Conservation (phyloP, 2,113 vertebrate genomes). For the Oenanthe melanoleuca region DNA sequence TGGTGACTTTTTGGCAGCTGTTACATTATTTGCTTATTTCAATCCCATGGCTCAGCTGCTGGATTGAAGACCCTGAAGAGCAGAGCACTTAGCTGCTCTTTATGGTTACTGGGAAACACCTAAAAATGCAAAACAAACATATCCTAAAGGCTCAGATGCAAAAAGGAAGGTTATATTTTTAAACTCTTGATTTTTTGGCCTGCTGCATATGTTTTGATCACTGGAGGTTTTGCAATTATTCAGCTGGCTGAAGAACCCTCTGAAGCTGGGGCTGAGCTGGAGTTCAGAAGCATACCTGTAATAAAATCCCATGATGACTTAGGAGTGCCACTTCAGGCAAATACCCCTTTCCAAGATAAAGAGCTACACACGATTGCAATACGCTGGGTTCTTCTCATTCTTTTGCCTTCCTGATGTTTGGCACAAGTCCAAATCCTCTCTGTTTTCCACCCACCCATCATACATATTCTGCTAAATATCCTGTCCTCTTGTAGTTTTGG, state of each 20-base stretch:
- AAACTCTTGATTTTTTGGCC: conserved; percentile 21
- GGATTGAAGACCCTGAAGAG: neutral
- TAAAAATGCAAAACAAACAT: neutral
- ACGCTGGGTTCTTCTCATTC: conserved; percentile 51
- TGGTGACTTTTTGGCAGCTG: neutral
- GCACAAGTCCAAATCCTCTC: conserved; percentile 36
- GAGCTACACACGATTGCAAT: neutral
- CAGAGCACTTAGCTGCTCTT: neutral
- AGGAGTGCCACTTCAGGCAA: conserved; percentile 42
- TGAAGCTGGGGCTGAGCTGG: neutral
- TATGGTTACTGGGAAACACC: neutral
- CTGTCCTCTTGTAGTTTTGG: conserved; percentile 62
- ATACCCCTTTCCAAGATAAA: neutral
- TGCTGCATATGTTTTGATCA: neutral
- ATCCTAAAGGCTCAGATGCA: neutral
- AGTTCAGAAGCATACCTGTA: neutral
- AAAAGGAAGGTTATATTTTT: conserved; percentile 7
- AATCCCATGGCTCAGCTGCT: neutral
- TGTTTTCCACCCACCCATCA: conserved; percentile 60
- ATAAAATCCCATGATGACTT: neutral
- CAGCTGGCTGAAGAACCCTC: neutral
- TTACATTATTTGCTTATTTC: neutral
- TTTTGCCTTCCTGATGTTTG: neutral
- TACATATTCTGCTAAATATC: conserved; percentile 55
- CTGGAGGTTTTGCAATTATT: conserved; percentile 2